Evolutionary conservation across 2,113 vertebrate species (phyloP).

Genomic region (Muntiacus reevesi): DNA sequence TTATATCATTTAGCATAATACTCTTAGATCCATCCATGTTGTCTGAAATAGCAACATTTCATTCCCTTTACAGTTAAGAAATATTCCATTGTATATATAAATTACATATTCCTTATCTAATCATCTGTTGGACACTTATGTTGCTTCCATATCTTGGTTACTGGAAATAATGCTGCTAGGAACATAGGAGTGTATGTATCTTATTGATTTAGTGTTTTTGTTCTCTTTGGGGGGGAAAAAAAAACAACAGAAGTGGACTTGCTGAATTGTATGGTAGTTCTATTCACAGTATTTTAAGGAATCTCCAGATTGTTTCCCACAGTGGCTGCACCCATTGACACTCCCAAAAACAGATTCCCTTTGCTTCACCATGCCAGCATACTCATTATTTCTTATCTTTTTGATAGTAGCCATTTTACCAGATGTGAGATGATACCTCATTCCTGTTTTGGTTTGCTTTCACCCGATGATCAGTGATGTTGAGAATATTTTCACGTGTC

Average conservation of each 20-base stretch:
- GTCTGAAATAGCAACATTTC: neutral
- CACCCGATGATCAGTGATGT: neutral
- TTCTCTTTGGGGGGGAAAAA: neutral
- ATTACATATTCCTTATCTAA: neutral
- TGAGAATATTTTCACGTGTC: neutral
- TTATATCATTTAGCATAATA: neutral
- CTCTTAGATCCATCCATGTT: neutral
- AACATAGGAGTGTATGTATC: neutral
- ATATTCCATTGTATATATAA: neutral
- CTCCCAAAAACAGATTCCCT: fast-evolving
- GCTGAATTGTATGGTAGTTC: neutral
- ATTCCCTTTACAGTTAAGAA: neutral
- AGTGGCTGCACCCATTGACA: neutral
- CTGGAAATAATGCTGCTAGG: neutral
- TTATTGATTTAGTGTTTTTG: neutral
- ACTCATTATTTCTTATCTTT: neutral
- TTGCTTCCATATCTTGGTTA: neutral
- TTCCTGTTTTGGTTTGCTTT: neutral
- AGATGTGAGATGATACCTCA: neutral
- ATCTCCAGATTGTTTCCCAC: neutral
- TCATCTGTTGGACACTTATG: neutral
- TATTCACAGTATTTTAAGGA: neutral
- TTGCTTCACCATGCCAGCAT: neutral
- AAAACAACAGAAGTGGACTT: neutral
- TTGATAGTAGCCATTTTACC: neutral